A percentile compares a stretch with the other conserved stretches of the same genome.
Conservation (phyloP, 2,888 invertebrate species). For the Chrysodeixis includens region DNA sequence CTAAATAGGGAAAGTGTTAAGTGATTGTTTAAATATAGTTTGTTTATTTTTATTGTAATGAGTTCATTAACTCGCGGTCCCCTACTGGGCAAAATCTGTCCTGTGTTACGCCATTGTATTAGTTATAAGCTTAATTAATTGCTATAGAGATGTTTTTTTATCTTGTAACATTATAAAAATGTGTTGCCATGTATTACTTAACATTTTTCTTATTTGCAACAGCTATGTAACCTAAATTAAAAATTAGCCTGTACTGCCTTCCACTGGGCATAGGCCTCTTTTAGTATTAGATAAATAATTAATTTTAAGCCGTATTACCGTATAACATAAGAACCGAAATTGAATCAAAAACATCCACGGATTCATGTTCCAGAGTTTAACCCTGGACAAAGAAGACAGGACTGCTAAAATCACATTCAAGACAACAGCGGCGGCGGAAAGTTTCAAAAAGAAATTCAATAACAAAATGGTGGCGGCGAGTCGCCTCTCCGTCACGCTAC, state of each 20-base stretch:
- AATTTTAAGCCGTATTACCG: slow-evolving; percentile 11
- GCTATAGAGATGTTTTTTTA: neutral
- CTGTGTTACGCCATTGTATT: neutral
- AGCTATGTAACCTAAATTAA: slow-evolving; percentile 32
- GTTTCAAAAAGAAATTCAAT: slow-evolving; percentile 84
- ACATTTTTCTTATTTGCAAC: slow-evolving; percentile 63
- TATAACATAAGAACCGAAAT: slow-evolving; percentile 20
- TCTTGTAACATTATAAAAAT: slow-evolving; percentile 1
- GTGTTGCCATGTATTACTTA: slow-evolving; percentile 53
- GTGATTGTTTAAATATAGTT: slow-evolving; percentile 39
- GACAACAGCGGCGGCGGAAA: slow-evolving; percentile 76
- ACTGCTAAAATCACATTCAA: slow-evolving; percentile 83
- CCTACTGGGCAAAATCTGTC: too few species aligned
- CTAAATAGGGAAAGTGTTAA: slow-evolving; percentile 65
- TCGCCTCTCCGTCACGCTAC: slow-evolving; percentile 76
- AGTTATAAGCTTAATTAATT: slow-evolving; percentile 1
- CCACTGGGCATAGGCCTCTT: too few species aligned
- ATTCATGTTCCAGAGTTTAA: slow-evolving; percentile 83
- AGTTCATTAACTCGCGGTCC: too few species aligned
- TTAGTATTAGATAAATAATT: neutral
- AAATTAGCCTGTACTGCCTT: too few species aligned
- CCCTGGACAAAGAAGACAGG: slow-evolving; percentile 81
- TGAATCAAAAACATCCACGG: slow-evolving; percentile 55
- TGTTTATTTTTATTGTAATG: neutral
- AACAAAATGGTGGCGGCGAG: slow-evolving; percentile 87